These are phyloP conservation scores for Protonemura montana DNA, from an alignment of 2,888 invertebrate species.

Conservation along the genomic window DNA sequence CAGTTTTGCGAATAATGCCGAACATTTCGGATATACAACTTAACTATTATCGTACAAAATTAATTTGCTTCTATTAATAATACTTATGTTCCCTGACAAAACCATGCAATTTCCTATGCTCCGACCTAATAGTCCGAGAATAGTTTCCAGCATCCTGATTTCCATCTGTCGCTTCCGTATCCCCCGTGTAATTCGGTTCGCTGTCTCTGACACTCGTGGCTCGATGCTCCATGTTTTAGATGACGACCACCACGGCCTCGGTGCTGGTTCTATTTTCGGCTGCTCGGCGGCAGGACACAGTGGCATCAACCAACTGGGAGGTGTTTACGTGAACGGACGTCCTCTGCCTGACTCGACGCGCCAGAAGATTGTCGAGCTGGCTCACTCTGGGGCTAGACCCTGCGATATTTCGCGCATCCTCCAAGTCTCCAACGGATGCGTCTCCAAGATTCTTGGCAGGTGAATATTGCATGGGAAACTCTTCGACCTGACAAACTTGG, in stretches of 20 bases:
- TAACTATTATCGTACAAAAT: too few species aligned
- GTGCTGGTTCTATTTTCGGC: conserved; percentile 50
- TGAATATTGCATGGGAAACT: conserved; percentile 61
- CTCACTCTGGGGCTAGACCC: conserved; percentile 96
- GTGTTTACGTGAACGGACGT: conserved; percentile 98
- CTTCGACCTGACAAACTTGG: too few species aligned
- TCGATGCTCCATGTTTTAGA: too few species aligned
- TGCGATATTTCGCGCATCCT: conserved; percentile 98
- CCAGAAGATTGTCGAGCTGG: conserved; percentile 98
- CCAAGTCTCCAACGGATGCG: conserved; percentile 99
- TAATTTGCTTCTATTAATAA: too few species aligned
- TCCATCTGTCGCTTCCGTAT: too few species aligned
- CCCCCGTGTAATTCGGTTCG: too few species aligned
- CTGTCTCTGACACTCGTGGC: neutral
- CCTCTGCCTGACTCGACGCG: conserved; percentile 97
- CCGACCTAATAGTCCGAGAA: too few species aligned
- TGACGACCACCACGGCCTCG: conserved; percentile 44
- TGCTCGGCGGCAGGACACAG: conserved; percentile 79
- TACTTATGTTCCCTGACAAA: too few species aligned
- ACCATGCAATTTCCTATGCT: too few species aligned
- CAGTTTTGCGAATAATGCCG: too few species aligned
- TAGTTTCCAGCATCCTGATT: too few species aligned
- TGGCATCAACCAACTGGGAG: conserved; percentile 99
- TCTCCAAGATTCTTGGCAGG: conserved; percentile 98
- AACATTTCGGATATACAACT: too few species aligned